Evolutionary conservation across 1,140 invertebrate genomes (phyloP), one percentile per base, ranked within the genome.

Genomic region (Scaptomyza graminum): DNA sequence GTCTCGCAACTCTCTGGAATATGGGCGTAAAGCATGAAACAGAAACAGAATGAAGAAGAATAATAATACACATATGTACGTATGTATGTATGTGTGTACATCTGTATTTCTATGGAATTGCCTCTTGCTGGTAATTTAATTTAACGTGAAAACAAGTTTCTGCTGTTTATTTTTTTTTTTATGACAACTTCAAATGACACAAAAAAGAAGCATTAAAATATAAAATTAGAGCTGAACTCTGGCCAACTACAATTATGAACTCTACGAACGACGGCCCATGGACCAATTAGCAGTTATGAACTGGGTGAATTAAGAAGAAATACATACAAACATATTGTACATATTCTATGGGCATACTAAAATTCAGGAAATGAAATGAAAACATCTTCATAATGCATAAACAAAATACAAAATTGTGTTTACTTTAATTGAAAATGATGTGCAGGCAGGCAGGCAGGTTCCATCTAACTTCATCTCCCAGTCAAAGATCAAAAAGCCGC

Each of bases 141-240:
- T 87, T 88, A 87, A 76, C 71, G 61, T 68, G 82, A 76, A 84
- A 88, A 87, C 82, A 57, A 88, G 82, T 87, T 83, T 78, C 46
- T 28, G 54, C 49, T 80, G 57, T 79, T 75, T 55, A 55, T 49
- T 34, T 57, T 59, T 51, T 72, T 8, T 59, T 51, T 72, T 8
- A 77, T 82, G 83, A 75, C 83, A 87, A 70, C 73, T 69, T 31
- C 31, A 55, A 61, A 61, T 28, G 47, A 51, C 50, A 55, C 28
- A 31, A 31, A 31, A 31, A 34, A 41, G 18, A 69, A 57, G 66
- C 57, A 69, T 37, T 64, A 39, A 66, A 71, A 50, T 52, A 50
- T 52, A 47, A 39, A 50, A 61, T 39, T 50, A 56, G 50, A 55
- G 56, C 46, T 77, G 66, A 73, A 84, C 62, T 54, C 39, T 49